A percentile compares a stretch with the other conserved stretches of the same genome.
Evolutionary conservation across 2,113 vertebrate species (phyloP).

Genomic region (Athene noctua): DNA sequence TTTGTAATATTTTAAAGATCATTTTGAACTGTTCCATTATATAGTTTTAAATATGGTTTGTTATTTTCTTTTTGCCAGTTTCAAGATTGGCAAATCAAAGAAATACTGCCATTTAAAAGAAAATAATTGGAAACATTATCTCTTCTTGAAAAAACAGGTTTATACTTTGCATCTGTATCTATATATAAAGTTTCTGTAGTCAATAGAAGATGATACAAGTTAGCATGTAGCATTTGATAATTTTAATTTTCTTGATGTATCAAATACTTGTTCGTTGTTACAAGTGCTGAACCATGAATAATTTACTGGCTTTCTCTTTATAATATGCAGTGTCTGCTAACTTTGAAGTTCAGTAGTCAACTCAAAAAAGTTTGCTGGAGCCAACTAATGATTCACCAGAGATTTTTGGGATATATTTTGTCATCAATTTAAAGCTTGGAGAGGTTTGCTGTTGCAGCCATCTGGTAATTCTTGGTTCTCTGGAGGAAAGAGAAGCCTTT

Average conservation of each 20-base stretch:
- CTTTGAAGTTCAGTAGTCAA: constrained; percentile 42
- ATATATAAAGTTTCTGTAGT: neutral
- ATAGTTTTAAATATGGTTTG: neutral
- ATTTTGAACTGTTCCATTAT: neutral
- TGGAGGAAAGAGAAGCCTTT: constrained; percentile 48
- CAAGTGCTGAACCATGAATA: neutral
- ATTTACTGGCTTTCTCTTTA: constrained; percentile 18
- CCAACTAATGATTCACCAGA: constrained; percentile 51
- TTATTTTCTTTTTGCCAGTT: neutral
- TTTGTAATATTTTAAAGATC: neutral
- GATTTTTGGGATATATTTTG: constrained; percentile 34
- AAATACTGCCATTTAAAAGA: neutral
- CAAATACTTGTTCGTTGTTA: neutral
- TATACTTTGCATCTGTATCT: neutral
- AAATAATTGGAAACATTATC: neutral
- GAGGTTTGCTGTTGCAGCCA: constrained; percentile 25
- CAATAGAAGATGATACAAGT: neutral
- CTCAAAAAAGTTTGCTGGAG: constrained; percentile 1
- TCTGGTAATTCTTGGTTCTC: constrained; percentile 55
- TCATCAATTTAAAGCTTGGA: constrained; percentile 29
- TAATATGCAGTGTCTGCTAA: neutral
- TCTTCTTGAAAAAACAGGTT: neutral
- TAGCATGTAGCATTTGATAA: neutral
- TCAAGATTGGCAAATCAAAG: neutral
- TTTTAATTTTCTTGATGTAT: neutral